phyloP scores from a whole-genome alignment of 2,888 invertebrate species.

The Drosophila dives region DNA sequence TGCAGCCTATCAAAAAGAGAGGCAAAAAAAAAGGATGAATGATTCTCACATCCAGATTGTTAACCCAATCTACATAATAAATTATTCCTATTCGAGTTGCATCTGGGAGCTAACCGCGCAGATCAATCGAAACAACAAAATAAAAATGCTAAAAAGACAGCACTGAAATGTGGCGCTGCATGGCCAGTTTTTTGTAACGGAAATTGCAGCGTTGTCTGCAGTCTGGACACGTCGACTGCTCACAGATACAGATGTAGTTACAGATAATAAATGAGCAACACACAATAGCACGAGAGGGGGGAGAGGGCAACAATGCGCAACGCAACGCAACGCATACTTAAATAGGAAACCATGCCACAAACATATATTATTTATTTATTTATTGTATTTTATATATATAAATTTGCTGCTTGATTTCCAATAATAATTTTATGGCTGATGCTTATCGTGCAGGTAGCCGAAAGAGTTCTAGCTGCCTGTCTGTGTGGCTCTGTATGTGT shows the following conservation, averaged over 20 bases:
- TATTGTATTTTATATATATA: slow-evolving; percentile 8
- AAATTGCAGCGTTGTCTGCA: slow-evolving; percentile 65
- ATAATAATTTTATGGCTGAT: slow-evolving; percentile 27
- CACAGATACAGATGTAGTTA: slow-evolving; percentile 12
- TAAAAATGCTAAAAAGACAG: slow-evolving; percentile 8
- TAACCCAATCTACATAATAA: not conserved
- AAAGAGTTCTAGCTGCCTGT: not conserved
- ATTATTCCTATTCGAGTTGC: too few species aligned
- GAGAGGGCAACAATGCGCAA: not conserved
- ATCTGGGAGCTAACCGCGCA: not conserved
- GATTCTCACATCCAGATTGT: not conserved
- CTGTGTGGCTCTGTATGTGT: not conserved
- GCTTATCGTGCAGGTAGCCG: slow-evolving; percentile 42
- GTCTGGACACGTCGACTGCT: slow-evolving; percentile 58
- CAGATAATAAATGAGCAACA: slow-evolving; percentile 2
- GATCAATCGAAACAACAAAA: not conserved
- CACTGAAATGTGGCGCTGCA: slow-evolving; percentile 44
- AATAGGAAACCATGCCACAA: slow-evolving; percentile 28
- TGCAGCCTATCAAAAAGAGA: too few species aligned
- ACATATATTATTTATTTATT: slow-evolving; percentile 16
- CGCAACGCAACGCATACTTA: slow-evolving; percentile 48
- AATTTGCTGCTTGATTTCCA: slow-evolving; percentile 42
- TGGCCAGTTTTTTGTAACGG: slow-evolving; percentile 76
- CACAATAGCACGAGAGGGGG: not conserved
- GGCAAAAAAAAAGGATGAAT: not conserved